Evolutionary conservation across 2,888 invertebrate genomes (phyloP), one percentile per base, ranked within the genome.

Genomic region (Drosophila flavopinicola): DNA sequence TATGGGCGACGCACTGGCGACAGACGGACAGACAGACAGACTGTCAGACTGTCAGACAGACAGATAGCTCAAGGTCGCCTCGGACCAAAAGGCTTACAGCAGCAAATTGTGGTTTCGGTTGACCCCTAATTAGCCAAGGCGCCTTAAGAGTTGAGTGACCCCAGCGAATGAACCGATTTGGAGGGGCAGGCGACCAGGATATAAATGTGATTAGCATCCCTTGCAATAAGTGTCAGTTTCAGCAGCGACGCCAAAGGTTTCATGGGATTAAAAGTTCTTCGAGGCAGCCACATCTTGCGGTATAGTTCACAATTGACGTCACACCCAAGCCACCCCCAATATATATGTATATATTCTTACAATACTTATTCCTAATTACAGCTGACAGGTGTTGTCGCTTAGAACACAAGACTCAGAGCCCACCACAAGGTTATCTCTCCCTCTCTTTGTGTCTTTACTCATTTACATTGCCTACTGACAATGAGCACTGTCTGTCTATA

Each of bases 51-150:
- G n/a, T n/a, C n/a, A n/a, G n/a, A n/a, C n/a, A n/a, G 75, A 38
- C 78, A 53, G 20, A 72, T 65, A 85, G 78, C 85, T 80, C 79
- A 80, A 85, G 79, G 79, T 67, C 72, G 47, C 33, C 56, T 60
- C 58, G 39, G 6, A 27, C 23, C 33, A 35, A 38, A 53, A 49
- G 45, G 57, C 37, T 42, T 42, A 2, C 9, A 7, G 25, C 35
- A 29, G 20, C 25, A 49, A 48, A 45, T 41, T 44, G 47, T 5
- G 20, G 33, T 29, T 41, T 30, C 11, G 32, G 20, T 17, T 29
- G 32, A 30, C 9, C 20, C 39, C 42, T 72, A 64, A 77, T 77
- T 72, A 66, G 44, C 13, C 7, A 24, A n/a, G n/a, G 9, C 3
- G 11, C 29, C 15, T 15, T n/a, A 9, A 25, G 10, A 45, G 59